Evolutionary conservation across 2,888 invertebrate species (phyloP).

Genomic region (Coelopa pilipes): DNA sequence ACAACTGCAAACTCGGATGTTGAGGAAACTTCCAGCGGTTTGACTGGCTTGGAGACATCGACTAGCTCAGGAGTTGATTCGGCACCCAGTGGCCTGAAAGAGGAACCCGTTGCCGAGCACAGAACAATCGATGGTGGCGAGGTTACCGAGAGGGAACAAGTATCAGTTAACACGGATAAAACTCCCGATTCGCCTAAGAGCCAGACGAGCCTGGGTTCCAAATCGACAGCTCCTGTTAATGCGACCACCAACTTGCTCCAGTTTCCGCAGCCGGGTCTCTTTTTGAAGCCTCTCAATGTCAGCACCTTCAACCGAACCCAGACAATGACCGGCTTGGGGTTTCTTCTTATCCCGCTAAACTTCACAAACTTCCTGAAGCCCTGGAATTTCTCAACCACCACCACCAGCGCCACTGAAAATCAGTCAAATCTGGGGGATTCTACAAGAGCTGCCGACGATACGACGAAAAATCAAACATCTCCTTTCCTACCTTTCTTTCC

Average conservation of each 20-base stretch:
- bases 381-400: not conserved
- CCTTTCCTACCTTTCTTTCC: too few species aligned
- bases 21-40: not conserved
- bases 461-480: too few species aligned
- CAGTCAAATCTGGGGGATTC: too few species aligned
- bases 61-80: not conserved
- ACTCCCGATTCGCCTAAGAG: not conserved
- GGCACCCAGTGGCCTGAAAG: too few species aligned
- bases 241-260: not conserved
- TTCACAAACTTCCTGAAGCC: conserved; percentile 13
- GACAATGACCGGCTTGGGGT: conserved; percentile 13
- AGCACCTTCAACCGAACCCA: conserved; percentile 24
- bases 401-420: too few species aligned
- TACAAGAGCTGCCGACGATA: too few species aligned
- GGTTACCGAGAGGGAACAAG: too few species aligned
- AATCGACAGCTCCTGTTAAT: not conserved
- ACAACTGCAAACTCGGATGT: not conserved
- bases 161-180: not conserved
- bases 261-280: conserved; percentile 7
- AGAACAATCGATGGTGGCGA: not conserved
- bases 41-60: not conserved
- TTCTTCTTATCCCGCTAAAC: conserved; percentile 25
- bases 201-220: not conserved
- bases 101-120: not conserved
- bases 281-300: conserved; percentile 30